Evolutionary conservation across 2,113 vertebrate genomes (phyloP), one percentile per base, ranked within the genome.

Genomic region (Megatriorchis doriae): DNA sequence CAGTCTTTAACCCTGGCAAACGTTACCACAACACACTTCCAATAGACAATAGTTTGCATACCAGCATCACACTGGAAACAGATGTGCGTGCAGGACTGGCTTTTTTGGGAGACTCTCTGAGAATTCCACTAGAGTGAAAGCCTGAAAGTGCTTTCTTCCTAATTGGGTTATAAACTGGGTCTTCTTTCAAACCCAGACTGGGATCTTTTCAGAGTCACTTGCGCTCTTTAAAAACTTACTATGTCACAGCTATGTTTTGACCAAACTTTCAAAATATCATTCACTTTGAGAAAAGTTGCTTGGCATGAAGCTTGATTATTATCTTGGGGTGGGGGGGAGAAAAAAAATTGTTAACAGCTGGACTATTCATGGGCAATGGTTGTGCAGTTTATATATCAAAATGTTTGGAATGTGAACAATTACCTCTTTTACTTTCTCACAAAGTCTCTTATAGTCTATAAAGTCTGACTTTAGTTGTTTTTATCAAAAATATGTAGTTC

Each of bases 311-410:
- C 97, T 97, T 98, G 98, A 99, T 98, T 98, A 99, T 99, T 99
- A 99, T 99, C 98, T 98, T 98, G 97, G 16, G 3, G 19, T 11
- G 3, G 45, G 19, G 20, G 45, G 20, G 6, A 18, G 15, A 74
- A 62, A 92, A 96, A 94, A 99, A 99, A 99, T 99, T 99, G 98
- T 98, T 99, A 99, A 97, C 99, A 99, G 99, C 99, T 99, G 98
- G 96, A 48, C 97, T 98, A 96, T 98, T 99, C 98, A 97, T 96
- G 98, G 98, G 95, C 86, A 47, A 98, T 97, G 96, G 98, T 98
- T 98, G 97, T 80, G 96, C 95, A 98, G 98, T 99, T 99, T 99
- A 98, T 99, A 92, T 98, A 98, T 98, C 98, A 98, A 98, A 99
- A 99, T 97, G 96, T 98, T 98, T 98, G 98, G 98, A 99, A 99